Conservation (phyloP, 2,888 invertebrate species). For the Ormia ochracea region DNA sequence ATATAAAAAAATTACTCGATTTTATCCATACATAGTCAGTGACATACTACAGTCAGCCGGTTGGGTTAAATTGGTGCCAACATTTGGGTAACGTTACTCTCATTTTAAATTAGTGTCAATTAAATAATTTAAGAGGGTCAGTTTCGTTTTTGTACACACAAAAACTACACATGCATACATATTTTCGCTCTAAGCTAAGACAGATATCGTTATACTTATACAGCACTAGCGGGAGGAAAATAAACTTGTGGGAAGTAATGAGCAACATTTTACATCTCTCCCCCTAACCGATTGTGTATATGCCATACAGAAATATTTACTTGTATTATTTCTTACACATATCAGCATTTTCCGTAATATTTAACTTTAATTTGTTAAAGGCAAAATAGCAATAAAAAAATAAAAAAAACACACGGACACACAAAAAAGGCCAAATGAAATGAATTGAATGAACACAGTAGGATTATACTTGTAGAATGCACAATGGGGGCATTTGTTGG, state of each 20-base stretch:
- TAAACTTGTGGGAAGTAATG: too few relatives aligned
- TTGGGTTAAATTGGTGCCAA: constrained; percentile 62
- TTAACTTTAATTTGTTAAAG: constrained; percentile 27
- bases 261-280: too few relatives aligned
- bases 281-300: too few relatives aligned
- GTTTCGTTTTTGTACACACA: constrained; percentile 62
- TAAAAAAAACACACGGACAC: background rate
- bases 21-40: background rate
- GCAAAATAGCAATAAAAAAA: background rate
- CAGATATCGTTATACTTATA: background rate
- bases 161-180: background rate
- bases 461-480: background rate
- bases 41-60: constrained; percentile 4
- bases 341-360: constrained; percentile 6
- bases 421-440: constrained; percentile 28
- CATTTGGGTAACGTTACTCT: constrained; percentile 65
- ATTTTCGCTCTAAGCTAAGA: background rate
- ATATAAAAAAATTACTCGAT: constrained; percentile 17
- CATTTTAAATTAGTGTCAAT: constrained; percentile 76
- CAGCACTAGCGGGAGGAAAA: too few relatives aligned
- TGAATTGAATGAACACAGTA: constrained; percentile 7
- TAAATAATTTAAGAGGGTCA: constrained; percentile 77
- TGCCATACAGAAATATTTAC: background rate
- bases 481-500: background rate
- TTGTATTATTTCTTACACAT: constrained; percentile 26